Conservation (phyloP, 2,797 vertebrate genomes). For the Erethizon dorsatum region DNA sequence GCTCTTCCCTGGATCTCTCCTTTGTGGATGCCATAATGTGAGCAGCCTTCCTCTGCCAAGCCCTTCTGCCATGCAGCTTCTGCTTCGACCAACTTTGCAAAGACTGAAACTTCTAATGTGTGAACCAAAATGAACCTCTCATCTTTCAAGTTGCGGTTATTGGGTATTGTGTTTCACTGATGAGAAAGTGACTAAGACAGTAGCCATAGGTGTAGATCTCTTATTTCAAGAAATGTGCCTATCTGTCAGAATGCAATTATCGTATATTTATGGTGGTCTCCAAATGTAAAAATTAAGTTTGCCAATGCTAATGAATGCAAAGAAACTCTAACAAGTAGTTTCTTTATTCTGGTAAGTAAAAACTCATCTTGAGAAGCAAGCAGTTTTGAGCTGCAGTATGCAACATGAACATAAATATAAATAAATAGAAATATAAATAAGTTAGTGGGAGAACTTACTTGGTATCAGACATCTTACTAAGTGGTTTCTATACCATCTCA, state of each 20-base stretch:
- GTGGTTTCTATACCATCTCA: background rate
- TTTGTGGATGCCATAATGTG: background rate
- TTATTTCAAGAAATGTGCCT: slow-evolving; percentile 34
- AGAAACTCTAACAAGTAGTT: slow-evolving; percentile 16
- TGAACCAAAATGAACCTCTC: background rate
- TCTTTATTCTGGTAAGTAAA: background rate
- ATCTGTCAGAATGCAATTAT: slow-evolving; percentile 21
- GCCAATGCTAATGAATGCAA: slow-evolving; percentile 5
- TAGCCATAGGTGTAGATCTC: background rate
- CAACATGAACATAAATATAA: background rate
- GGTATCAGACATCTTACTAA: background rate
- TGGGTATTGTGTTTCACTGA: background rate
- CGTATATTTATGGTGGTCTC: background rate
- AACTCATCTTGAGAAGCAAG: slow-evolving; percentile 50
- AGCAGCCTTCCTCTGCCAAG: background rate
- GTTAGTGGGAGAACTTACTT: background rate
- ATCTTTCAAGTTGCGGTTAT: background rate
- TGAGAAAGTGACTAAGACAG: background rate
- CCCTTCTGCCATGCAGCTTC: background rate
- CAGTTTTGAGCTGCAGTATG: background rate
- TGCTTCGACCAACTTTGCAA: background rate
- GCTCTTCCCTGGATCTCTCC: background rate
- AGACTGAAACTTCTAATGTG: background rate
- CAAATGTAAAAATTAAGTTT: slow-evolving; percentile 46
- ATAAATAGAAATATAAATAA: background rate